Evolutionary conservation across 1,140 invertebrate species (phyloP), one percentile per base, ranked within the genome.

Genomic region (Andrena cerasifolii): DNA sequence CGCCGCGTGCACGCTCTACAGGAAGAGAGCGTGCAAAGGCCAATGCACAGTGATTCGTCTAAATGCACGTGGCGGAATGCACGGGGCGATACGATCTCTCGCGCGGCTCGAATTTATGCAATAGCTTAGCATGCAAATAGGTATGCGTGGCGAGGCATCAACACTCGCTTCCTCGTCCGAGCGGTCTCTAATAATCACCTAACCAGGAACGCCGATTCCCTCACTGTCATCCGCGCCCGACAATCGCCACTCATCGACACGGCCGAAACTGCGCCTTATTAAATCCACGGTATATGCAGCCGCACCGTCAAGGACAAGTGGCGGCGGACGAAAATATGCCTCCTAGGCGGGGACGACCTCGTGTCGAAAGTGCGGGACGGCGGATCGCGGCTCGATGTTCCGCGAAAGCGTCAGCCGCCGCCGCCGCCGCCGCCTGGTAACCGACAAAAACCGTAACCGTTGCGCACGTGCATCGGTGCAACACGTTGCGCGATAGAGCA

Each of bases 1-100:
- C 47, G 36, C 28, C 56, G 26, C 63, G 40, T 63, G 51, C 36
- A 54, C 10, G 47, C 33, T 40, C 36, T 61, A 61, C 21, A 61
- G 45, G 45, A 71, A 62, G 67, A 28, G 3, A 53, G 43, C 33
- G 56, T 72, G 21, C 61, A 73, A 82, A 82, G 67, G 43, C 63
- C 71, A 47, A 71, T 59, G 67, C 66, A 47, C 56, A 72, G 70
- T 59, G 74, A 77, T 78, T 78, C 59, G 67, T 16, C 49, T 47
- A 61, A 58, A 73, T 74, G 40, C 74, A 83, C 80, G 62, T 78
- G 81, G 53, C 51, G 56, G 10, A 54, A 51, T 49, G 7, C 47
- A 51, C n/a, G 24, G 18, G 1, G n/a, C 8, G 5, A 58, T 16
- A 43, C 1, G 7, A 10, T 49, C 47, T 40, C 26, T 77, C 47